Percentiles rank a stretch among this genome's conserved stretches.
These are phyloP conservation scores for Aethes cnicana DNA, from an alignment of 2,888 invertebrate species.

Conservation along the genomic window DNA sequence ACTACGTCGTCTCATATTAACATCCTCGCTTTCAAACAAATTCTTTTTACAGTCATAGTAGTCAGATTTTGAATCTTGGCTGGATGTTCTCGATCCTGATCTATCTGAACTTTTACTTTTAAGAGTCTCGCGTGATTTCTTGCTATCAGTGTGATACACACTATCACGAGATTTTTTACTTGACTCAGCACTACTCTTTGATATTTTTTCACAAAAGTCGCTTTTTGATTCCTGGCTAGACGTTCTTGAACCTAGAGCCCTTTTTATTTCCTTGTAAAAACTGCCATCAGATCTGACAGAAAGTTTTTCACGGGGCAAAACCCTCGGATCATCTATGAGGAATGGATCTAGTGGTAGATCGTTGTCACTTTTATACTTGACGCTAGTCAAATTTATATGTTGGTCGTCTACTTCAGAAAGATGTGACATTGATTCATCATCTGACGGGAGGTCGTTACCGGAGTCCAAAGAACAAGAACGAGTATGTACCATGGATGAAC, in stretches of 20 bases:
- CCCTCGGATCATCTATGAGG: slow-evolving; percentile 88
- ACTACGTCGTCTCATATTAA: slow-evolving; percentile 58
- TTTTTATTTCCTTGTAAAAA: slow-evolving; percentile 87
- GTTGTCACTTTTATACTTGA: slow-evolving; percentile 85
- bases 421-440: slow-evolving; percentile 84
- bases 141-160: slow-evolving; percentile 85
- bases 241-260: slow-evolving; percentile 84
- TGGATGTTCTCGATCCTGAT: slow-evolving; percentile 85
- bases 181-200: slow-evolving; percentile 84
- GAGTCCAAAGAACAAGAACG: slow-evolving; percentile 89
- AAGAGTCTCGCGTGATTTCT: slow-evolving; percentile 84
- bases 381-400: slow-evolving; percentile 81
- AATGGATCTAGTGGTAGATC: slow-evolving; percentile 90
- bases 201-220: slow-evolving; percentile 86
- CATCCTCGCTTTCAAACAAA: slow-evolving; percentile 67
- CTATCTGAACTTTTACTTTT: slow-evolving; percentile 84
- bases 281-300: slow-evolving; percentile 88
- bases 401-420: slow-evolving; percentile 77
- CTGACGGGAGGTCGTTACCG: slow-evolving; percentile 89
- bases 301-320: slow-evolving; percentile 87
- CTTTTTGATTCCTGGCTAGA: slow-evolving; percentile 88
- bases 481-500: slow-evolving; percentile 67
- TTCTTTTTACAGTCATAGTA: slow-evolving; percentile 85
- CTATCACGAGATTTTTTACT: slow-evolving; percentile 85
- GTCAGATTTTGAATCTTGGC: slow-evolving; percentile 88